phyloP scores from a whole-genome alignment of 2,888 invertebrate genomes.

The Yponomeuta cagnagella region DNA sequence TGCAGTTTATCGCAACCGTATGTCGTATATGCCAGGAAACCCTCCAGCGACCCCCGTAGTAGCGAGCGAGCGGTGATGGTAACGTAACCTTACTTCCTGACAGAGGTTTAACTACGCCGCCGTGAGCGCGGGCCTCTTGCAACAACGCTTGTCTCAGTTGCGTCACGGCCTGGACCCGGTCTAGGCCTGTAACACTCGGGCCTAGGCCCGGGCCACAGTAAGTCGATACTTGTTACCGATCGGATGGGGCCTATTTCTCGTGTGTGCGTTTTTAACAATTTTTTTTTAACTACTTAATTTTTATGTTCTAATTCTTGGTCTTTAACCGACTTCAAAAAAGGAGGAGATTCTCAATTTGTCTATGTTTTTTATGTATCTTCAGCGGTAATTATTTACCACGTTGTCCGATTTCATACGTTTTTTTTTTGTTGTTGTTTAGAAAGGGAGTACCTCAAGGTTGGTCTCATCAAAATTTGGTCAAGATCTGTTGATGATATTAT shows the following conservation, averaged over 20 bases:
- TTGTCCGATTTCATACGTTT: too few species aligned
- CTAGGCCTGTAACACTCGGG: slow-evolving; percentile 30
- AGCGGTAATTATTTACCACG: too few species aligned
- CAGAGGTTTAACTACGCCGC: slow-evolving; percentile 76
- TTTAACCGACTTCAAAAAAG: neutral
- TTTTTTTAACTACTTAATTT: slow-evolving; percentile 36
- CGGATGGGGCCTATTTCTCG: slow-evolving; percentile 42
- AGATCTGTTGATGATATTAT: too few species aligned
- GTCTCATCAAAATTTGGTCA: too few species aligned
- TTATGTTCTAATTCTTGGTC: neutral
- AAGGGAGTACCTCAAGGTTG: too few species aligned
- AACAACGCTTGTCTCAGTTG: slow-evolving; percentile 70
- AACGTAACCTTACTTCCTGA: slow-evolving; percentile 37
- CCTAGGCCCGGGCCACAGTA: slow-evolving; percentile 48
- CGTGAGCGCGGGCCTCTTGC: slow-evolving; percentile 70
- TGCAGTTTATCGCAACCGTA: too few species aligned
- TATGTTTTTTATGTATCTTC: too few species aligned
- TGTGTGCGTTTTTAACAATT: slow-evolving; percentile 40
- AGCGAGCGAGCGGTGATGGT: slow-evolving; percentile 58
- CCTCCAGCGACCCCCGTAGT: slow-evolving; percentile 22
- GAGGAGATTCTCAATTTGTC: too few species aligned
- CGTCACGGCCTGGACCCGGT: slow-evolving; percentile 58
- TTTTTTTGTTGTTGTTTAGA: too few species aligned
- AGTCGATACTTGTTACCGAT: slow-evolving; percentile 38
- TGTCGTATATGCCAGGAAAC: neutral